Evolutionary conservation across 2,888 invertebrate genomes (phyloP).

Genomic region (Stomorhina lunata): DNA sequence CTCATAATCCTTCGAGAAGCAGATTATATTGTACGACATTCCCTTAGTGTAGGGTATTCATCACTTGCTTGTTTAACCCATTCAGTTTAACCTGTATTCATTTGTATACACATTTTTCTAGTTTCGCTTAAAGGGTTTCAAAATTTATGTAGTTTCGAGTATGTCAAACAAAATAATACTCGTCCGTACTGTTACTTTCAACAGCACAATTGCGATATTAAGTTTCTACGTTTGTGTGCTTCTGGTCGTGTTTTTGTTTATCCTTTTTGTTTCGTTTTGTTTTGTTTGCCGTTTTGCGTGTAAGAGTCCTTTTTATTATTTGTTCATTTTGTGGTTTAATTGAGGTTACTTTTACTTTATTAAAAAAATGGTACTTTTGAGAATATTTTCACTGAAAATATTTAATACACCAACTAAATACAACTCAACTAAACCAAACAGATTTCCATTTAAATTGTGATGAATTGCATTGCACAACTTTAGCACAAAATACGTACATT

Average conservation of each 20-base stretch:
- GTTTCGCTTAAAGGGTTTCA: conserved; percentile 36
- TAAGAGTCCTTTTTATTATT: conserved; percentile 60
- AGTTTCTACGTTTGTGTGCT: not conserved
- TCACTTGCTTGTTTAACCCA: not conserved
- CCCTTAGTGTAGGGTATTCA: not conserved
- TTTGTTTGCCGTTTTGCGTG: conserved; percentile 59
- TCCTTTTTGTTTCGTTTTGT: conserved; percentile 34
- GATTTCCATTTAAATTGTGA: conserved; percentile 55
- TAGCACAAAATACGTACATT: conserved; percentile 15
- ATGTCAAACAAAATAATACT: conserved; percentile 35
- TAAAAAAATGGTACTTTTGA: conserved; percentile 44
- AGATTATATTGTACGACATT: not conserved
- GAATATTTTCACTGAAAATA: conserved; percentile 44
- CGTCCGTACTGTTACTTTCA: conserved; percentile 59
- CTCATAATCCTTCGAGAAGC: not conserved
- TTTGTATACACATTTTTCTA: conserved; percentile 15
- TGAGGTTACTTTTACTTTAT: conserved; percentile 63
- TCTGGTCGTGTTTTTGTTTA: not conserved
- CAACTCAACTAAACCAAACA: conserved; percentile 11
- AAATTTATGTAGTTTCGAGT: not conserved
- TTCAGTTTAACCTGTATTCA: conserved; percentile 15
- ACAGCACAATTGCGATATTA: too few relatives aligned
- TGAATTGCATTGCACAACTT: conserved; percentile 43
- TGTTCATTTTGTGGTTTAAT: conserved; percentile 64
- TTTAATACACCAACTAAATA: not conserved